Base-by-base conservation (phyloP, 2,888 invertebrate species). In the Drosophila leonis region DNA sequence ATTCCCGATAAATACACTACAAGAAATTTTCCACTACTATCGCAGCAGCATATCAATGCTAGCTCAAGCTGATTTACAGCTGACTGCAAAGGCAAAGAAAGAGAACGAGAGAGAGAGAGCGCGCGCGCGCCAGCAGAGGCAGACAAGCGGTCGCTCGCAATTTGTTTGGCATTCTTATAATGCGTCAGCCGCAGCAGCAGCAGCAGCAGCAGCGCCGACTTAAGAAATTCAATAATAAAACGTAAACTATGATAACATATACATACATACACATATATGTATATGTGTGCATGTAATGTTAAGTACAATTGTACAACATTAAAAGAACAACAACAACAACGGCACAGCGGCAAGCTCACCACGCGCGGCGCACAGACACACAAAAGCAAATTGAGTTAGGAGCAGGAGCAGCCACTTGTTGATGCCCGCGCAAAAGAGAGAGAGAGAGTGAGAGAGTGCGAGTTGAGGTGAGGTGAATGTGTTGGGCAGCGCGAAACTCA, bases 221-320 rank as follows among this genome's bases (percentile, higher is more conserved):
- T 70, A 56, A 84, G 89, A 89, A 84, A 84, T 84, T 84, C 90
- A 89, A 84, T 84, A 84, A 75, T 72, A 72, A 81, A 83, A 80
- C 60, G 83, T 72, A 83, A 60, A 83, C 68, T 80, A 72, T 80
- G 86, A 88, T 85, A 83, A 85, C 29, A 48, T 82, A 76, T 31
- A 56, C 44, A 44, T 27, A 31, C 65, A 48, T n/a, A 46, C 10
- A 31, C 15, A 44, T 15, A 27, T 29, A 13, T 9, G 35, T 24
- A 24, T 24, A 24, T 24, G 24, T 24, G 4, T 24, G 24, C 46
- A 56, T 63, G 42, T 65, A 71, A 71, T 57, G 71, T 66, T 76
- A 80, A 71, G 56, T 66, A 69, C 56, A 56, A 48, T 65, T 72
- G 59, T 72, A 65, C 39, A 60, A 65, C 60, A 71, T 75, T 64